Evolutionary conservation across 2,113 vertebrate species (phyloP).

Genomic region (Dicaeum eximium): DNA sequence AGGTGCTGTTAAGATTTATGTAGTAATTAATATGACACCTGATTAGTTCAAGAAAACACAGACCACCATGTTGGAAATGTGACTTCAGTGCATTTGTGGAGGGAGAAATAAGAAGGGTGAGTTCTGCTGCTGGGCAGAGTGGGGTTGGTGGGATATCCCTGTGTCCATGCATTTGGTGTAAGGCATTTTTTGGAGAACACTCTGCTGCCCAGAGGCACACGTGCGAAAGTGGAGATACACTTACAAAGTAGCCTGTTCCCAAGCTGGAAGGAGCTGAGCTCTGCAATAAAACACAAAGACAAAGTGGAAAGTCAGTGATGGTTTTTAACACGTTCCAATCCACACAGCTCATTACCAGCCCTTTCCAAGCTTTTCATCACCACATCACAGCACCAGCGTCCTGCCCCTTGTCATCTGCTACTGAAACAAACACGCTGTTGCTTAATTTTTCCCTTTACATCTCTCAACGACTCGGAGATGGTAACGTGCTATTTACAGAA

Average conservation of each 20-base stretch:
- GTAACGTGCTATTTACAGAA: slow-evolving; percentile 96
- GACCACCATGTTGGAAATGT: not conserved
- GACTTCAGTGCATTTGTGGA: not conserved
- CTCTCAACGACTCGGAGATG: slow-evolving; percentile 84
- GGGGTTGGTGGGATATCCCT: not conserved
- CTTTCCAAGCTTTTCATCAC: slow-evolving; percentile 80
- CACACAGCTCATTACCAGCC: slow-evolving; percentile 79
- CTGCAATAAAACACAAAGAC: slow-evolving; percentile 78
- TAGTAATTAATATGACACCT: not conserved
- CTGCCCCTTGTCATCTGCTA: slow-evolving; percentile 83
- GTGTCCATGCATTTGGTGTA: not conserved
- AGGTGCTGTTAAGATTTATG: not conserved
- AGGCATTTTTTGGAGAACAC: not conserved
- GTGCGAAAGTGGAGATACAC: slow-evolving; percentile 67
- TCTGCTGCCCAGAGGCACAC: not conserved
- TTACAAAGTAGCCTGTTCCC: slow-evolving; percentile 87
- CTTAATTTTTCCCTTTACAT: slow-evolving; percentile 79
- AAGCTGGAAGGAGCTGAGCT: slow-evolving; percentile 83
- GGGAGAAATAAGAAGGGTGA: not conserved
- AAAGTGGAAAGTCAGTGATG: slow-evolving; percentile 75
- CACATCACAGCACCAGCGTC: slow-evolving; percentile 72
- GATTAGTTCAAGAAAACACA: not conserved
- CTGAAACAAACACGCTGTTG: slow-evolving; percentile 73
- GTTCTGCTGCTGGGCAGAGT: not conserved
- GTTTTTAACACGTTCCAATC: slow-evolving; percentile 66